Percentiles rank a stretch among this genome's conserved stretches.
phyloP scores from a whole-genome alignment of 53 echinoderm and acorn worm species.

The Paracentrotus lividus region DNA sequence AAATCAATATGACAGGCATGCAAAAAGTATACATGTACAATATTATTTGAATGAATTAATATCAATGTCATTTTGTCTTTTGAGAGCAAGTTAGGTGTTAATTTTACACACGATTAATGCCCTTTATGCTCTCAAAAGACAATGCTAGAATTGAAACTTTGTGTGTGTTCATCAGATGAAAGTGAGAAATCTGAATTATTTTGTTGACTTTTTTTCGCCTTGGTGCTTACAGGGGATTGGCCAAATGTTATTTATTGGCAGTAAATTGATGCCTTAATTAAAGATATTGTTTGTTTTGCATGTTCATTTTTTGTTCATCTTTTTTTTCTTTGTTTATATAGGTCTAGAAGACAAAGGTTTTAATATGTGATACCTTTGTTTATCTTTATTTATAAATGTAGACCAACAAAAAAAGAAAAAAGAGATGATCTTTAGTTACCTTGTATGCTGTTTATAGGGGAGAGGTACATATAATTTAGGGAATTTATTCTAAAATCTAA shows the following conservation, averaged over 20 bases:
- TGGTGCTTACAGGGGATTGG: conserved; percentile 31
- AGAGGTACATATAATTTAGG: no score
- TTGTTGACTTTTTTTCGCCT: not conserved
- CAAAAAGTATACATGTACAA: not conserved
- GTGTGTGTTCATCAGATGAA: conserved; percentile 27
- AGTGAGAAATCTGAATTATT: not conserved
- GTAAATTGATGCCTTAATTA: conserved; percentile 27
- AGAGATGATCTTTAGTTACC: no score
- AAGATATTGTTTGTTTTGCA: not conserved
- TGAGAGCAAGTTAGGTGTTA: no score
- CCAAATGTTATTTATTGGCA: conserved; percentile 23
- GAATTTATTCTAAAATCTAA: no score
- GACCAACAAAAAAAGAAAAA: not conserved
- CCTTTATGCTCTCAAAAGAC: no score
- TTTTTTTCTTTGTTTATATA: not conserved
- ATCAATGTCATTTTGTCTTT: not conserved
- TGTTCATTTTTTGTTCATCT: not conserved
- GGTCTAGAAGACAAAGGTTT: not conserved
- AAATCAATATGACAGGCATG: not conserved
- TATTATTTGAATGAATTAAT: not conserved
- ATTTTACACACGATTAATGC: no score
- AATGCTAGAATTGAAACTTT: not conserved
- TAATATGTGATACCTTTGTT: not conserved
- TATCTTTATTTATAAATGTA: not conserved
- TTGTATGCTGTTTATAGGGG: no score